Evolutionary conservation across 2,888 invertebrate species (phyloP).

Genomic region (Xestia sexstrigata): DNA sequence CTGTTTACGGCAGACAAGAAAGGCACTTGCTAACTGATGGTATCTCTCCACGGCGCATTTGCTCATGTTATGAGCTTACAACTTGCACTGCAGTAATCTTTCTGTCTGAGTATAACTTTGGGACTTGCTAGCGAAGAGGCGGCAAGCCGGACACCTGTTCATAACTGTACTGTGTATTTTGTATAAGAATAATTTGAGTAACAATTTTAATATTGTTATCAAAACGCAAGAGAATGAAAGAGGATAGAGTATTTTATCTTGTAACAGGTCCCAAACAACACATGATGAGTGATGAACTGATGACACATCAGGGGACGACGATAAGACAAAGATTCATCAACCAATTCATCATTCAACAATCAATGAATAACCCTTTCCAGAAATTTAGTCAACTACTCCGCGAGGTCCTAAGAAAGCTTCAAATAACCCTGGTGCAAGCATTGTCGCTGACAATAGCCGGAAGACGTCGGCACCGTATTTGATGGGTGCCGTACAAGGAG

Average conservation of each 20-base stretch:
- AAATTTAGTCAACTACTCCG: constrained; percentile 23
- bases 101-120: constrained; percentile 31
- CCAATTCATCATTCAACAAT: too few species aligned
- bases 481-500: constrained; percentile 43
- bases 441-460: constrained; percentile 67
- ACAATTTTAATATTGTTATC: neutral
- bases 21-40: constrained; percentile 15
- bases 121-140: constrained; percentile 13
- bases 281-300: neutral
- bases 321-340: constrained; percentile 10
- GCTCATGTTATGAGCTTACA: constrained; percentile 30
- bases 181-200: neutral
- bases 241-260: neutral
- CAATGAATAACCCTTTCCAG: constrained; percentile 26
- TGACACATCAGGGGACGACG: neutral
- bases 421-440: constrained; percentile 53
- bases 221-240: neutral
- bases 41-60: constrained; percentile 26
- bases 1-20: constrained; percentile 25
- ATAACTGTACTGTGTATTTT: neutral
- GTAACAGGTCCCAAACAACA: neutral
- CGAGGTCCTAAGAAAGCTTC: constrained; percentile 40
- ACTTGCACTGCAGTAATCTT: constrained; percentile 27
- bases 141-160: constrained; percentile 6
- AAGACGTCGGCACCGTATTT: constrained; percentile 39